Evolutionary conservation across 2,797 vertebrate genomes (phyloP), one percentile per base, ranked within the genome.

Genomic region (Gallinago solitaria): DNA sequence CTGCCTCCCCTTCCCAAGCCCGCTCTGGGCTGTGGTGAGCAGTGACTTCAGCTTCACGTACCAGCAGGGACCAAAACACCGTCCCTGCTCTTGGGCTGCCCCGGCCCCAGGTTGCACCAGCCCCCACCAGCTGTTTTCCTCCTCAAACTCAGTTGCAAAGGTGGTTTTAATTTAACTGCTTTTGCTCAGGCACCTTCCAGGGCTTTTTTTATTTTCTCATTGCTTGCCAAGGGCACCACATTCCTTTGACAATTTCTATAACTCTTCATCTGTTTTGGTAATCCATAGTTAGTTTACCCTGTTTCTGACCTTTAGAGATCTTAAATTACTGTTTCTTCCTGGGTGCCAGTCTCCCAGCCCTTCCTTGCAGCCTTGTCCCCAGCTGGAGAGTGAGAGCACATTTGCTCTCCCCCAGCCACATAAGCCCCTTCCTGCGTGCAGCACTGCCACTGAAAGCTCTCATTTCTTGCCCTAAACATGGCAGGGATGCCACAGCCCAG

Each of bases 91-190:
- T 23, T 15, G 6, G 73, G 32, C 76, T 14, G 8, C 43, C 69
- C 50, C 3, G 2, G 78, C 77, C 64, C 2, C 61, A 7, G 30
- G 7, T 30, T 70, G 60, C 59, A 63, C 23, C 47, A 75, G 75
- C 79, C 74, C 43, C 39, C 86, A 37, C 65, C 95, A 96, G 83
- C 60, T 92, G 84, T 69, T 91, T 96, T 96, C 71, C 78, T 96
- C 91, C 59, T 90, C 91, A 85, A 25, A 41, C 71, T 83, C 50
- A 11, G 57, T 45, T 12, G 2, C 70, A 33, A 61, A 87, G 74
- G 78, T 95, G 90, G 83, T 94, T 97, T 95, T 83, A 88, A 92
- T 94, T 92, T 95, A 85, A 68, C 75, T 53, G 60, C 59, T 86
- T 91, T 93, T 76, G 87, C 90, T 95, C 87, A 87, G 82, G 71